Base-by-base conservation (phyloP, 2,888 invertebrate species). In the Noctua janthe region DNA sequence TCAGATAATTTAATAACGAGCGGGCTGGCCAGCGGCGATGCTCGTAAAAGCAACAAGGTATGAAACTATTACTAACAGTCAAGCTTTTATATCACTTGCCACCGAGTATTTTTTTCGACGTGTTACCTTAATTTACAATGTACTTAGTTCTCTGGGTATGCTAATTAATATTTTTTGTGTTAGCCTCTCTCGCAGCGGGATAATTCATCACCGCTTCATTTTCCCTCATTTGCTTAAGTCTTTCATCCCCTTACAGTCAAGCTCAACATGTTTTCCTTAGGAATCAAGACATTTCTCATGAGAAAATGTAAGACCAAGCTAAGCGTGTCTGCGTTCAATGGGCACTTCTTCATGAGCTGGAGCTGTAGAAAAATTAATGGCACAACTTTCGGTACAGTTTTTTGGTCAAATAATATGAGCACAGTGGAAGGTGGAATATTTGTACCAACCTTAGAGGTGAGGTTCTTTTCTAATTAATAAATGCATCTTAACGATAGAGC, bases 41-140 rank as follows among this genome's bases (percentile, higher is more conserved):
- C 74, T 78, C 88, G 71, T 90, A 85, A 89, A 89, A 87, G 85
- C 89, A 90, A 90, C 89, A 87, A 89, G 83, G 88, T 90, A 89
- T 83, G 76, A 88, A 85, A 88, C 86, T 88, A 85, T 88, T 87
- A 86, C 82, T 81, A 84, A 80, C 81, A 80, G 72, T 20, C 43
- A 43, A 75, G 56, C 71, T 74, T 71, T 81, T 79, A 85, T 81
- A 82, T 78, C 74, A 80, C 74, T 73, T 79, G 62, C 49, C 78
- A 76, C 56, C 4, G 62, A 71, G 71, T 72, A 43, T 75, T 83
- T 82, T 77, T 82, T 75, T 59, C 23, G 64, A 75, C 54, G 51
- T 66, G 66, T 67, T 64, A 56, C 69, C 23, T 64, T 71, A 39
- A 82, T 76, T 67, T 79, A 77, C 67, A 73, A 78, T 29, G 54